These are phyloP conservation scores for Platysternon megacephalum DNA, from an alignment of 2,113 vertebrate species.

Conservation along the genomic window DNA sequence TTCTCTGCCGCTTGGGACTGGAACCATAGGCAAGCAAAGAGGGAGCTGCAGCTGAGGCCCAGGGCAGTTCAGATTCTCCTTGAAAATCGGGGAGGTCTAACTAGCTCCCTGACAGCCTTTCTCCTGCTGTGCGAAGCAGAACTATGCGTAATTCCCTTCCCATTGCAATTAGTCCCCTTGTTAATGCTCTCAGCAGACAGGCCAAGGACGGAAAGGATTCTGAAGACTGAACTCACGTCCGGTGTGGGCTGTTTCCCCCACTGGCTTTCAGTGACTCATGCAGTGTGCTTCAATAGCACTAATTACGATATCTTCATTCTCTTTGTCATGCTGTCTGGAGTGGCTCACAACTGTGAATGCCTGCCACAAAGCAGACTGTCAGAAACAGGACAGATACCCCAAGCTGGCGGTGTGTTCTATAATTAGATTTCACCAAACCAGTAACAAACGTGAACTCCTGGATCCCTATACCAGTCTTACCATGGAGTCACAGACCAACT, in stretches of 20 bases:
- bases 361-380: background rate
- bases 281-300: background rate
- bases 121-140: rapidly evolving
- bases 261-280: rapidly evolving
- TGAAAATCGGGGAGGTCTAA: background rate
- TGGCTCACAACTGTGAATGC: background rate
- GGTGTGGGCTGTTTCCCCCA: rapidly evolving
- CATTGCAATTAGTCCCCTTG: rapidly evolving
- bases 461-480: background rate
- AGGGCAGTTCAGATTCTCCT: rapidly evolving
- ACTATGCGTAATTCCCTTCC: background rate
- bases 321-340: background rate
- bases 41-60: rapidly evolving
- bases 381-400: background rate
- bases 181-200: rapidly evolving
- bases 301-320: rapidly evolving
- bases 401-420: background rate
- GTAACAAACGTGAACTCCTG: background rate
- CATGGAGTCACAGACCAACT: background rate
- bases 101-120: background rate
- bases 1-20: rapidly evolving
- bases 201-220: rapidly evolving
- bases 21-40: background rate
- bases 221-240: rapidly evolving
- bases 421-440: background rate